Evolutionary conservation across 1,140 invertebrate genomes (phyloP), one percentile per base, ranked within the genome.

Genomic region (Solen grandis): DNA sequence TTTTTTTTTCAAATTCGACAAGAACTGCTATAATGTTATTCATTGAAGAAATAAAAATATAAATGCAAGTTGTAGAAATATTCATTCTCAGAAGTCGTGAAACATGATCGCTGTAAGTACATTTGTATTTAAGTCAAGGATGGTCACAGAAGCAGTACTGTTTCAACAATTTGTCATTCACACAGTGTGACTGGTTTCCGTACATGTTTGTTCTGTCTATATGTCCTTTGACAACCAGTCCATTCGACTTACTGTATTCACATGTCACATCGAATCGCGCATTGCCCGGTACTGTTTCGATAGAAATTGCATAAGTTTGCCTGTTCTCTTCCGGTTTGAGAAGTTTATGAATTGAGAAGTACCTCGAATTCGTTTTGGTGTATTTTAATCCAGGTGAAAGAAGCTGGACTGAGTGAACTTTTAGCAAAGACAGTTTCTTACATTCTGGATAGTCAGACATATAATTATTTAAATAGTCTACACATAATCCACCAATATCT

Each of bases 141-240:
- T 22, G 25, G 16, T 22, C 27, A 68, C 65, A 68, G 29, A 38
- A 68, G 46, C 65, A 68, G 35, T 38, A 68, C 22, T 19, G 31
- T 14, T 38, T 38, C 36, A 68, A 68, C 22, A 25, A 19, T 41
- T 35, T 38, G 8, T 41, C 65, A 16, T 68, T 14, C 33, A 68
- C 41, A 46, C 65, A 68, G 41, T 36, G 33, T 31, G 65, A 68
- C 25, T 36, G 35, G 22, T 68, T 68, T 10, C 65, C 65, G 38
- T 68, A 68, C 38, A 25, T 35, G 29, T 68, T 68, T 10, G 35
- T 38, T n/a, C 65, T 36, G 22, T 25, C 38, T 68, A 68, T 68
- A 31, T 68, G n/a, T 27, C 65, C 65, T 38, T 22, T 41, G 29
- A 36, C 19, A 0, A 1, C n/a, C 41, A 68, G n/a, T 19, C 35